Conservation (phyloP, 2,888 invertebrate species). For the Drosophila maculinotata region DNA sequence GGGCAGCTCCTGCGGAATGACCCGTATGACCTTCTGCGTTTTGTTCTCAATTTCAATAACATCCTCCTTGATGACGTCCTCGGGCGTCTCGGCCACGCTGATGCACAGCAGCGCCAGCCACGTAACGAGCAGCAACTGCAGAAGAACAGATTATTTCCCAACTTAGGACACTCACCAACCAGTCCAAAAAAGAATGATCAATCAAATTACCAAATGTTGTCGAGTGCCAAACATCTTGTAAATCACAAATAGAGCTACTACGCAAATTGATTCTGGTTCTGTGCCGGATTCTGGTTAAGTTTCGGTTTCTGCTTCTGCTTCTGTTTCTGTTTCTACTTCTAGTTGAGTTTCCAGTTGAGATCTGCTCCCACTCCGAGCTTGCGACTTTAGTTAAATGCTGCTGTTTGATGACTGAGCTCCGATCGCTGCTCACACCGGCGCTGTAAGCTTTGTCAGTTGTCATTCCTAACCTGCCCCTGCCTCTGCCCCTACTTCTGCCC, state of each 20-base stretch:
- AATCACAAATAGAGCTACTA: slow-evolving; percentile 30
- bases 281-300: background rate
- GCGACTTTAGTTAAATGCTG: slow-evolving; percentile 78
- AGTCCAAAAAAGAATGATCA: slow-evolving; percentile 21
- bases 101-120: slow-evolving; percentile 13
- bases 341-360: slow-evolving; percentile 38
- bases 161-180: slow-evolving; percentile 4
- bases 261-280: slow-evolving; percentile 4
- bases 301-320: slow-evolving; percentile 1
- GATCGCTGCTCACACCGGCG: slow-evolving; percentile 55
- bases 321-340: slow-evolving; percentile 26
- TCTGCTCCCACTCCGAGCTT: slow-evolving; percentile 51
- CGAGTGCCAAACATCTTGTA: slow-evolving; percentile 61
- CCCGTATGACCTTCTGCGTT: slow-evolving; percentile 81
- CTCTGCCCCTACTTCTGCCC: background rate
- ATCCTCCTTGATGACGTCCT: slow-evolving; percentile 77
- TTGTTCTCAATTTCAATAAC: slow-evolving; percentile 77
- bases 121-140: slow-evolving; percentile 34
- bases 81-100: slow-evolving; percentile 13
- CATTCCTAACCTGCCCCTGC: slow-evolving; percentile 8
- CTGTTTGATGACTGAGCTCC: slow-evolving; percentile 67
- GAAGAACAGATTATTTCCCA: slow-evolving; percentile 5
- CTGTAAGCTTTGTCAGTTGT: slow-evolving; percentile 64
- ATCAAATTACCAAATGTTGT: slow-evolving; percentile 68
- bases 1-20: slow-evolving; percentile 80